Evolutionary conservation across 2,888 invertebrate species (phyloP).

Genomic region (Cataglyphis altisquamis): DNA sequence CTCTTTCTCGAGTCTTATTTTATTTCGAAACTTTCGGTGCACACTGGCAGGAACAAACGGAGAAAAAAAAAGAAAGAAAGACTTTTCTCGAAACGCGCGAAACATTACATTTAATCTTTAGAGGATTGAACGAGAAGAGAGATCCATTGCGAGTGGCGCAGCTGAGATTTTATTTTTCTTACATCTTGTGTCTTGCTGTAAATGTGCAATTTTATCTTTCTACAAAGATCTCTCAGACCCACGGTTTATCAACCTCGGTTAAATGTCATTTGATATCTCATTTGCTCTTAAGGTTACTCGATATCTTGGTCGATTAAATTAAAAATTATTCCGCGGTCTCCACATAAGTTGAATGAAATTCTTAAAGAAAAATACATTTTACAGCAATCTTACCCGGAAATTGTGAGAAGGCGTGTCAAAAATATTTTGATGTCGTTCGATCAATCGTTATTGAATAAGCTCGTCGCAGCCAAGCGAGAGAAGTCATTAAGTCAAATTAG

Average conservation of each 20-base stretch:
- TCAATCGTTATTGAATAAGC: conserved; percentile 2
- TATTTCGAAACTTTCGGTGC: conserved; percentile 37
- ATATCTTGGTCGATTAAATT: neutral
- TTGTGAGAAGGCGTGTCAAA: neutral
- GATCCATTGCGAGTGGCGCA: conserved; percentile 8
- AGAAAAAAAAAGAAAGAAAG: neutral
- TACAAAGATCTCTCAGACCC: neutral
- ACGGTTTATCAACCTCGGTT: conserved; percentile 1
- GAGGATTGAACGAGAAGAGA: neutral
- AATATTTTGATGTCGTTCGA: neutral
- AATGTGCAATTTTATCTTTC: conserved; percentile 15
- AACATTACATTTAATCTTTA: conserved; percentile 42
- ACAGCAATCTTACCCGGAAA: conserved; percentile 34
- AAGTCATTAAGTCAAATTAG: neutral
- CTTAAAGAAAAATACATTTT: neutral
- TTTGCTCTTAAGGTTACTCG: neutral
- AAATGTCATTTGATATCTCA: neutral
- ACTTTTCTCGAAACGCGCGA: neutral
- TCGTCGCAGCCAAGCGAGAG: neutral
- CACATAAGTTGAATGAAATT: neutral
- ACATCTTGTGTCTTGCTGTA: conserved; percentile 9
- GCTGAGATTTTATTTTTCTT: conserved; percentile 22
- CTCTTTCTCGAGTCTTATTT: conserved; percentile 15
- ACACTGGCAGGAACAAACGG: neutral
- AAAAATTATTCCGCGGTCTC: neutral